Base-by-base conservation (phyloP, 2,888 invertebrate species). In the Noctua pronuba region DNA sequence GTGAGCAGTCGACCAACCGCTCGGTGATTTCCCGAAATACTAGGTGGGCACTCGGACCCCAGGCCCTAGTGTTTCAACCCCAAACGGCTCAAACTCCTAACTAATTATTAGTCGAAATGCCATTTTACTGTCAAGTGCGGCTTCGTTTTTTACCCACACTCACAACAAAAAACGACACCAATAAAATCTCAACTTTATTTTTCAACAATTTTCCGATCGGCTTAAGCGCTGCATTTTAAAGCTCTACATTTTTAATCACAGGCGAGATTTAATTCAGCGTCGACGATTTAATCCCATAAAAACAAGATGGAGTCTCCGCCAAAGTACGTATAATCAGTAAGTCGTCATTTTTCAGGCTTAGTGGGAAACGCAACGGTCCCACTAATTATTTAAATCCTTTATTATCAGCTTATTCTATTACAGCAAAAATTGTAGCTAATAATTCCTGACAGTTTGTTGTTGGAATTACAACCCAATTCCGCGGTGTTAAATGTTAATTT, bases 361-460 rank as follows among this genome's bases (percentile, higher is more conserved):
- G 81, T 84, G 84, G 88, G 88, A 91, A 86, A 88, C 80, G 79
- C 82, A 78, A 85, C 83, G 79, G 79, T 79, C 77, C 84, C 79
- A 75, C 89, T 90, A 91, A 92, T 92, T 92, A 92, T 91, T 90
- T 72, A 91, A 91, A 92, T 92, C 82, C 83, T 92, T 90, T 90
- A 90, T 90, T 87, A 85, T 86, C 80, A 88, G 90, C 87, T 91
- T 90, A 90, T 90, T 88, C 85, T 84, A 88, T 90, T 91, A 90
- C 60, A 77, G 75, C 82, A 88, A 89, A 89, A 87, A 88, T 84
- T 89, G 82, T 84, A 84, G 76, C 81, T 76, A 77, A 83, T 84
- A 85, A 83, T 79, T 86, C 79, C 85, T 77, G 70, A 73, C 73
- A 72, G 71, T 70, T 78, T 82, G 77, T 78, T 69, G 58, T 67